phyloP scores from a whole-genome alignment of 2,888 invertebrate genomes.

The Anthrax anthrax region DNA sequence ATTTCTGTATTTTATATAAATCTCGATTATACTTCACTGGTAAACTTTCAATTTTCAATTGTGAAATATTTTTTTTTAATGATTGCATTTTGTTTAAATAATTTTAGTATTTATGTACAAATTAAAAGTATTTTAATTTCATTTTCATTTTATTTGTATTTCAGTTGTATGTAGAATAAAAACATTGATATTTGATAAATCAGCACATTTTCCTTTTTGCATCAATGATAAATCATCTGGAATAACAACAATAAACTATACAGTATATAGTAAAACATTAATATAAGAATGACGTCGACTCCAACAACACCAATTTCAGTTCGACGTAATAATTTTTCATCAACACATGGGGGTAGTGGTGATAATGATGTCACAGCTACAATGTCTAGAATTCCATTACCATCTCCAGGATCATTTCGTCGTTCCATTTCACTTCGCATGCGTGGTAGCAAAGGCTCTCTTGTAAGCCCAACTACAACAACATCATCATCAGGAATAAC shows the following conservation, averaged over 20 bases:
- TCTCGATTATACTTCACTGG: too few species aligned
- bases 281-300: slow-evolving; percentile 8
- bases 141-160: not conserved
- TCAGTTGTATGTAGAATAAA: not conserved
- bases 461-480: slow-evolving; percentile 11
- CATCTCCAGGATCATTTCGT: slow-evolving; percentile 35
- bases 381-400: slow-evolving; percentile 14
- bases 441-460: slow-evolving; percentile 42
- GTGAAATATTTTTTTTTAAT: too few species aligned
- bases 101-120: too few species aligned
- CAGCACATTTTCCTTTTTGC: too few species aligned
- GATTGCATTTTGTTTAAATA: too few species aligned
- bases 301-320: slow-evolving; percentile 9
- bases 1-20: too few species aligned
- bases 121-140: too few species aligned
- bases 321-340: slow-evolving; percentile 17
- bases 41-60: too few species aligned
- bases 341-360: not conserved
- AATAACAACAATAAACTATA: too few species aligned
- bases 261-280: slow-evolving; percentile 2
- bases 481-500: not conserved
- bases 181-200: too few species aligned
- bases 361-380: slow-evolving; percentile 11
- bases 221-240: not conserved
- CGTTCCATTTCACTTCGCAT: slow-evolving; percentile 53